Conservation (phyloP, 1,140 invertebrate species). For the Samia ricini region DNA sequence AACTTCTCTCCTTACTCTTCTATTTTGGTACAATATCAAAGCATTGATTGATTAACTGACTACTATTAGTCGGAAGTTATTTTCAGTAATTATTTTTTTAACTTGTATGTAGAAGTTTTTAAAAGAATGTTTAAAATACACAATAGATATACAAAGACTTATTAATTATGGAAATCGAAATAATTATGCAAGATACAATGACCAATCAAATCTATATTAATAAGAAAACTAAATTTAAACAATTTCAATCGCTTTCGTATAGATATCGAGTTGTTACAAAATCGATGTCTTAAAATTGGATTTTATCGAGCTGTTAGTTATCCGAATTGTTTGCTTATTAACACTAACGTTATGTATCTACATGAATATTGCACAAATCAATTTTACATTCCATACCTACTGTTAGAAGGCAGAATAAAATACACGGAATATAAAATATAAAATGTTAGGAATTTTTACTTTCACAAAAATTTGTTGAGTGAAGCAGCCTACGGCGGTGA, state of each 20-base stretch:
- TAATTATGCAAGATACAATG: not conserved
- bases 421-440: not conserved
- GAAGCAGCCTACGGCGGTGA: not conserved
- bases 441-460: not conserved
- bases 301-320: conserved; percentile 8
- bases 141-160: too few species aligned
- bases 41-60: too few species aligned
- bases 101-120: too few species aligned
- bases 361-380: not conserved
- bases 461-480: not conserved
- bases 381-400: not conserved
- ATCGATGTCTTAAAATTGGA: conserved; percentile 45
- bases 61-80: too few species aligned
- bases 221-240: not conserved
- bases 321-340: not conserved
- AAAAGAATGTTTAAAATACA: too few species aligned
- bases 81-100: too few species aligned
- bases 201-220: not conserved
- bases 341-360: not conserved
- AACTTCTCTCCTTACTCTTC: not conserved
- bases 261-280: conserved; percentile 29
- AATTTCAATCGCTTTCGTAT: not conserved
- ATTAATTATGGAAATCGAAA: too few species aligned
- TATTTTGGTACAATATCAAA: too few species aligned
- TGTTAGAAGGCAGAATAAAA: not conserved